These are phyloP conservation scores for Zaprionus kolodkinae DNA, from an alignment of 1,140 invertebrate species.

Conservation along the genomic window DNA sequence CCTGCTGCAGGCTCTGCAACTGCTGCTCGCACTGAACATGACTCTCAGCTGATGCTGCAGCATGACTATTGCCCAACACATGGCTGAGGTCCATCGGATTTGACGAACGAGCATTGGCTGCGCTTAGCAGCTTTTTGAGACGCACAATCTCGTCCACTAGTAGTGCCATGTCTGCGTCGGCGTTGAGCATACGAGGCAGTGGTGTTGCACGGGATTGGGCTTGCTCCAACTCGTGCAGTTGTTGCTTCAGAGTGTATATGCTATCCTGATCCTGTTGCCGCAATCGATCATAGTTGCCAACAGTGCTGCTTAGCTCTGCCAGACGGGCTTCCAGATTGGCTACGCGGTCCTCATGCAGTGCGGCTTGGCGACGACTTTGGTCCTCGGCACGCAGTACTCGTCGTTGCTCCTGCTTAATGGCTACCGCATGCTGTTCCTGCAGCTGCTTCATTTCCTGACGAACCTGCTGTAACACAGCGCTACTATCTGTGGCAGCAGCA, in stretches of 20 bases:
- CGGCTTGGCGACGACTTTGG: conserved; percentile 87
- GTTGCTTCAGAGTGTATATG: conserved; percentile 89
- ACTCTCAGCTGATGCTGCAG: conserved; percentile 54
- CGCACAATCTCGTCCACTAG: conserved; percentile 86
- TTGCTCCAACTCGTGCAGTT: conserved; percentile 68
- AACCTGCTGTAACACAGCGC: conserved; percentile 87
- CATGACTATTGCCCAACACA: conserved; percentile 80
- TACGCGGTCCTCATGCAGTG: conserved; percentile 90
- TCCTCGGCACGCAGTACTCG: conserved; percentile 88
- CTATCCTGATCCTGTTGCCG: conserved; percentile 90
- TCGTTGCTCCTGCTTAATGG: conserved; percentile 85
- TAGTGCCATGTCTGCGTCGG: conserved; percentile 60
- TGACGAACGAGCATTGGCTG: conserved; percentile 85
- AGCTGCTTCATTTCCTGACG: conserved; percentile 89
- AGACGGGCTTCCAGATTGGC: conserved; percentile 90
- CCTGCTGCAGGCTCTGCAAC: conserved; percentile 84
- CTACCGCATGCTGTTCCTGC: conserved; percentile 89
- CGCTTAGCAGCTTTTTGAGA: conserved; percentile 85
- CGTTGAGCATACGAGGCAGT: neutral
- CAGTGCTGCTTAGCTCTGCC: conserved; percentile 91
- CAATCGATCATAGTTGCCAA: conserved; percentile 91
- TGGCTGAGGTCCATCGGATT: conserved; percentile 85
- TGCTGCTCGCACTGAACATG: conserved; percentile 85
- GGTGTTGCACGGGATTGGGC: conserved; percentile 17
- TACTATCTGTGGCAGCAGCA: conserved; percentile 84